Conservation (phyloP, 2,113 vertebrate genomes). For the Trochalopteron elliotii region DNA sequence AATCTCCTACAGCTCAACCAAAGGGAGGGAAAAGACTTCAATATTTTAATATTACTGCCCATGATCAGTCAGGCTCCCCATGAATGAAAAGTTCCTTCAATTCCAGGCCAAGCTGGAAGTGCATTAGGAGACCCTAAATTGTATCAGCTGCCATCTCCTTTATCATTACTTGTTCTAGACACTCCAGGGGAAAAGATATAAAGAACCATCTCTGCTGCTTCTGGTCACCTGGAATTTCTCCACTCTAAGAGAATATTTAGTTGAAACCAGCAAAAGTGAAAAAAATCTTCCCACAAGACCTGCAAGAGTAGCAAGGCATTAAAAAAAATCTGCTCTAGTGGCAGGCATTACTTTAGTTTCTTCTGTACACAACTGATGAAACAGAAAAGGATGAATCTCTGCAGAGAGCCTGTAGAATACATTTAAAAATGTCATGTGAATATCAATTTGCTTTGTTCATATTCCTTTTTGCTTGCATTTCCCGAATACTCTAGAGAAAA, state of each 20-base stretch:
- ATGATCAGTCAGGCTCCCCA: neutral
- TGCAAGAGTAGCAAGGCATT: neutral
- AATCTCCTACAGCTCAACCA: neutral
- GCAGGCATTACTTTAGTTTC: neutral
- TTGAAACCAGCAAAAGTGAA: neutral
- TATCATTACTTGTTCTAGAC: neutral
- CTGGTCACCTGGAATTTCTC: neutral
- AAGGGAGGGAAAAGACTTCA: neutral
- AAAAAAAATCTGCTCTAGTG: neutral
- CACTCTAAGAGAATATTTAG: neutral
- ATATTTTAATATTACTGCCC: neutral
- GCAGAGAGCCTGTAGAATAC: neutral
- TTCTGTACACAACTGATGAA: neutral
- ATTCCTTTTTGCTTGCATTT: neutral
- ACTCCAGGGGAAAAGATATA: neutral
- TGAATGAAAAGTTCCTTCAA: neutral
- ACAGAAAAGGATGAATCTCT: neutral
- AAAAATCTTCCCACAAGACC: neutral
- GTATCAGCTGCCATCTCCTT: neutral
- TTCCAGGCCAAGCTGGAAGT: neutral
- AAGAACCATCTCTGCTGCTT: neutral
- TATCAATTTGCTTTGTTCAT: neutral
- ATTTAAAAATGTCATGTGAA: neutral
- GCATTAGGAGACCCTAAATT: neutral
- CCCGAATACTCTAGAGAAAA: neutral